A percentile compares a stretch with the other conserved stretches of the same genome.
Evolutionary conservation across 2,797 vertebrate genomes (phyloP).

Genomic region (Xerus rutilus): DNA sequence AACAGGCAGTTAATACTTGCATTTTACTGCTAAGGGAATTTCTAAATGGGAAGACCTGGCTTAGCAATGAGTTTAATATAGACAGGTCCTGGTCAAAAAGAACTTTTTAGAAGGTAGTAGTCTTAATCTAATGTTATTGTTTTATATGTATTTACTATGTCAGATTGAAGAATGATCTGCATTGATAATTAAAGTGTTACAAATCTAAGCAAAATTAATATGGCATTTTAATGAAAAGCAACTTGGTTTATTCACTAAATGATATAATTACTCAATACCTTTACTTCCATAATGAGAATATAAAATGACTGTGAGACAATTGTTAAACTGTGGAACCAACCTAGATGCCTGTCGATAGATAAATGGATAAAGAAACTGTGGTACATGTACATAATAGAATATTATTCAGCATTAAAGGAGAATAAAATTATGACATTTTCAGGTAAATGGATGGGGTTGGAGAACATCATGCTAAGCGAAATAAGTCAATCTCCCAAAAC

Average conservation of each 20-base stretch:
- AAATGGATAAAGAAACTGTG: too few relatives aligned
- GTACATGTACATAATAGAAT: too few relatives aligned
- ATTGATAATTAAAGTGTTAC: conserved; percentile 10
- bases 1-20: conserved; percentile 3
- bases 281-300: background rate
- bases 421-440: too few relatives aligned
- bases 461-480: too few relatives aligned
- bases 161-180: conserved; percentile 5
- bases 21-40: conserved; percentile 41
- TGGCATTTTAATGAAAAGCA: conserved; percentile 50
- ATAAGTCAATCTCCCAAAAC: too few relatives aligned
- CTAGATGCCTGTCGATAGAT: too few relatives aligned
- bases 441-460: too few relatives aligned
- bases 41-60: conserved; percentile 32
- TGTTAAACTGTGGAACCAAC: too few relatives aligned
- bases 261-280: background rate
- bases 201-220: conserved; percentile 51
- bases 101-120: background rate
- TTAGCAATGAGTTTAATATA: conserved; percentile 35
- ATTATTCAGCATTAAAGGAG: too few relatives aligned
- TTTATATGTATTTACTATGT: background rate
- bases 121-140: background rate
- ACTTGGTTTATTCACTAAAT: conserved; percentile 14
- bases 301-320: background rate
- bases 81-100: background rate